Percentiles rank a stretch among this genome's conserved stretches.
These are phyloP conservation scores for Lucilia sericata DNA, from an alignment of 1,140 invertebrate species.

Conservation along the genomic window DNA sequence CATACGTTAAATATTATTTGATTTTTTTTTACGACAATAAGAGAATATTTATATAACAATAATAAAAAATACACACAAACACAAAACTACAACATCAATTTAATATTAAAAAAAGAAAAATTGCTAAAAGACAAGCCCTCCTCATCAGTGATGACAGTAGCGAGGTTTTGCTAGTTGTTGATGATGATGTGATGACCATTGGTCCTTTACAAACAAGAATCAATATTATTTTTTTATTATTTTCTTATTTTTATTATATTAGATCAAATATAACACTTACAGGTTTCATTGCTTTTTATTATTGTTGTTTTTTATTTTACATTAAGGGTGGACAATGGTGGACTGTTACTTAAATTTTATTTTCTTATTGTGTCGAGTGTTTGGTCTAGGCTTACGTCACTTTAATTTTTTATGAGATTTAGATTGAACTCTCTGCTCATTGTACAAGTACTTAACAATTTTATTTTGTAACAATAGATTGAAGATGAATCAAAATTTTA, in stretches of 20 bases:
- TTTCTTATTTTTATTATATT: background rate
- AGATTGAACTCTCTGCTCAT: background rate
- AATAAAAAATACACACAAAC: slow-evolving; percentile 7
- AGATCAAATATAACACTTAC: slow-evolving; percentile 20
- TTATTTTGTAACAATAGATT: background rate
- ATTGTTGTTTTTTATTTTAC: background rate
- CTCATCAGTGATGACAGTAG: background rate
- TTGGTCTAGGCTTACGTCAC: slow-evolving; percentile 15
- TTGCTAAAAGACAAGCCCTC: slow-evolving; percentile 13
- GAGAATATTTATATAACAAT: background rate
- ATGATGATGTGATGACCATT: slow-evolving; percentile 9
- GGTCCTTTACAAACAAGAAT: slow-evolving; percentile 18
- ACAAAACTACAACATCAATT: background rate
- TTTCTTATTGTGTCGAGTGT: background rate
- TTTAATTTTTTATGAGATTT: slow-evolving; percentile 18
- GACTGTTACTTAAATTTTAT: background rate
- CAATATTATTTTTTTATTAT: slow-evolving; percentile 17
- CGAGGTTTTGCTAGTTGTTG: background rate
- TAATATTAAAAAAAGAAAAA: slow-evolving; percentile 28
- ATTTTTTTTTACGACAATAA: slow-evolving; percentile 27
- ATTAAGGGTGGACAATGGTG: background rate
- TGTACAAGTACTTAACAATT: background rate
- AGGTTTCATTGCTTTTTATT: background rate
- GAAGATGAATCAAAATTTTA: slow-evolving; percentile 14
- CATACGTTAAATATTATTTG: slow-evolving; percentile 29